Percentiles rank a stretch among this genome's conserved stretches.
Conservation (phyloP, 2,113 vertebrate species). For the Scatophagus argus region DNA sequence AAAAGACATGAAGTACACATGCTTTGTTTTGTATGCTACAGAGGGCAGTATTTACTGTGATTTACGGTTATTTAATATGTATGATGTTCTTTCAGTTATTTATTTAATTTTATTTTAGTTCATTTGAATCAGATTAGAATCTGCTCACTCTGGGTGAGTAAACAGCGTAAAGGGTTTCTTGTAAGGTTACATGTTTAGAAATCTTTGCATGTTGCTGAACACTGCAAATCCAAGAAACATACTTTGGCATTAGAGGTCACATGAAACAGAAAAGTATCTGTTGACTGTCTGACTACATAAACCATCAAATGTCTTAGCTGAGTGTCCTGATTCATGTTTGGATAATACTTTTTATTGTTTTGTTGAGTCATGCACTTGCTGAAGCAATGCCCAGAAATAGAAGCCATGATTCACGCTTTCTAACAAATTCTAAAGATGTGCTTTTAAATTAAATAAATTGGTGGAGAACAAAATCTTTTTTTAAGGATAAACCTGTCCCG, state of each 20-base stretch:
- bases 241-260: not conserved
- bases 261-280: not conserved
- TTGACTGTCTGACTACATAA: constrained; percentile 1
- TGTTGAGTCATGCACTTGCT: constrained; percentile 34
- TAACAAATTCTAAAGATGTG: constrained; percentile 17
- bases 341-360: constrained; percentile 22
- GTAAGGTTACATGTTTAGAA: not conserved
- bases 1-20: not conserved
- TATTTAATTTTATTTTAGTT: not conserved
- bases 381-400: constrained; percentile 32
- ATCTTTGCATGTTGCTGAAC: not conserved
- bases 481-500: not conserved
- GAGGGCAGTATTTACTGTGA: not conserved
- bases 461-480: constrained; percentile 13
- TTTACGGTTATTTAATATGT: not conserved
- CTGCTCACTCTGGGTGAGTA: not conserved
- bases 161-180: not conserved
- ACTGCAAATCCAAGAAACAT: not conserved
- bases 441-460: constrained; percentile 28
- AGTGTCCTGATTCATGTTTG: constrained; percentile 18
- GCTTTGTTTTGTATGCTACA: not conserved
- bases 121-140: not conserved
- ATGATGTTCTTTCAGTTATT: not conserved
- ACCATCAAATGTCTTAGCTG: not conserved
- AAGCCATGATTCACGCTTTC: constrained; percentile 25